Conservation (phyloP, 2,797 vertebrate species). For the Macropus fuliginosus region DNA sequence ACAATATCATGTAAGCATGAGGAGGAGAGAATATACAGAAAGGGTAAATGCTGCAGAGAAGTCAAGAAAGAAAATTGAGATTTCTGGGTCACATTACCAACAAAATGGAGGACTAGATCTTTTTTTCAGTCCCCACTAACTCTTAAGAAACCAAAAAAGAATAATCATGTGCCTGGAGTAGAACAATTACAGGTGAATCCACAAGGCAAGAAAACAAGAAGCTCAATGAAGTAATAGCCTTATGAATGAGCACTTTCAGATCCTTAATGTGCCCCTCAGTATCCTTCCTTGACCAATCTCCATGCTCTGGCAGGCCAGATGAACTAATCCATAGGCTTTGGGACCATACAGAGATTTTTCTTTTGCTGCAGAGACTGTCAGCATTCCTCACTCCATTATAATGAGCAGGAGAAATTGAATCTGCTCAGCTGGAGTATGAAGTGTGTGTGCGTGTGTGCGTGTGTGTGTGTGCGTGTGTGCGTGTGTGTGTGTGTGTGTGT, state of each 20-base stretch:
- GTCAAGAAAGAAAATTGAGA: neutral
- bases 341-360: too few relatives aligned
- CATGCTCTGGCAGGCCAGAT: neutral
- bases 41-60: neutral
- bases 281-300: neutral
- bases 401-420: too few relatives aligned
- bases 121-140: neutral
- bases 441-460: too few relatives aligned
- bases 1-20: neutral
- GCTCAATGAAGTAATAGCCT: neutral
- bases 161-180: neutral
- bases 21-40: neutral
- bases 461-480: too few relatives aligned
- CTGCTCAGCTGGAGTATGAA: too few relatives aligned
- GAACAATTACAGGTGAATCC: neutral
- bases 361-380: too few relatives aligned
- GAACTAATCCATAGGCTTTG: neutral
- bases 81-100: neutral
- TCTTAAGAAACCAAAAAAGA: neutral
- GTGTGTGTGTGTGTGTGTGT: too few relatives aligned
- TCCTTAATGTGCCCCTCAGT: neutral
- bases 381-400: too few relatives aligned
- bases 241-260: neutral
- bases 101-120: neutral
- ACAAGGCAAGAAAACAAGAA: neutral